Percentiles rank a stretch among this genome's conserved stretches.
These are phyloP conservation scores for Cyaniris semiargus DNA, from an alignment of 2,888 invertebrate genomes.

Conservation along the genomic window DNA sequence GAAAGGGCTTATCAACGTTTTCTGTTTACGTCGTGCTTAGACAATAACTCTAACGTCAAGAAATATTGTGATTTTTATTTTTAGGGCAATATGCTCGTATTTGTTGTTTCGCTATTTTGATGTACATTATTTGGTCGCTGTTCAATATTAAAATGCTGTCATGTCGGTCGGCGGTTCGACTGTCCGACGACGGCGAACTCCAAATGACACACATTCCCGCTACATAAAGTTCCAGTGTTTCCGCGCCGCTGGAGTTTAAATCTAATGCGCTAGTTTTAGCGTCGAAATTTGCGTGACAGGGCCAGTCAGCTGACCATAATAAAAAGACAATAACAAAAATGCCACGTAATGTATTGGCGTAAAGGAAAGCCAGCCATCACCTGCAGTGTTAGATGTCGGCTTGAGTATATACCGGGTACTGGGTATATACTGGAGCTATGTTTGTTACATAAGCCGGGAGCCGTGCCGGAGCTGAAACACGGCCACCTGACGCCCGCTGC, in stretches of 20 bases:
- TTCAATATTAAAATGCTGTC: constrained; percentile 17
- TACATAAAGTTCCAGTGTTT: neutral
- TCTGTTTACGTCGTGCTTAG: neutral
- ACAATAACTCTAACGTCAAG: neutral
- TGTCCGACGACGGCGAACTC: neutral
- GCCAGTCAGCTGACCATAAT: constrained; percentile 30
- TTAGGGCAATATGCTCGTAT: neutral
- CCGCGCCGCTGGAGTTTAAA: neutral
- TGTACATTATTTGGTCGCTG: neutral
- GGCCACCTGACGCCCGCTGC: constrained; percentile 73
- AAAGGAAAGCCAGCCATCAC: constrained; percentile 39
- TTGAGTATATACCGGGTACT: neutral
- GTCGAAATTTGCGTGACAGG: neutral
- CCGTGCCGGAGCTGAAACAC: constrained; percentile 75
- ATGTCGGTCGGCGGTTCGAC: constrained; percentile 8
- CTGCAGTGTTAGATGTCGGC: constrained; percentile 42
- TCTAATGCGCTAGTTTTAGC: constrained; percentile 27
- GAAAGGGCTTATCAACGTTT: no score
- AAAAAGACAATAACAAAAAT: constrained; percentile 28
- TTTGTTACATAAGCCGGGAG: constrained; percentile 71
- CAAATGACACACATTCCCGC: constrained; percentile 14
- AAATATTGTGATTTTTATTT: neutral
- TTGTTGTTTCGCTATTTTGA: neutral
- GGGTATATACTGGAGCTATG: constrained; percentile 43
- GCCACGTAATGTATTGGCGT: constrained; percentile 32